A percentile compares a stretch with the other conserved stretches of the same genome.
phyloP scores from a whole-genome alignment of 2,113 vertebrate species.

The Heterocephalus glaber region DNA sequence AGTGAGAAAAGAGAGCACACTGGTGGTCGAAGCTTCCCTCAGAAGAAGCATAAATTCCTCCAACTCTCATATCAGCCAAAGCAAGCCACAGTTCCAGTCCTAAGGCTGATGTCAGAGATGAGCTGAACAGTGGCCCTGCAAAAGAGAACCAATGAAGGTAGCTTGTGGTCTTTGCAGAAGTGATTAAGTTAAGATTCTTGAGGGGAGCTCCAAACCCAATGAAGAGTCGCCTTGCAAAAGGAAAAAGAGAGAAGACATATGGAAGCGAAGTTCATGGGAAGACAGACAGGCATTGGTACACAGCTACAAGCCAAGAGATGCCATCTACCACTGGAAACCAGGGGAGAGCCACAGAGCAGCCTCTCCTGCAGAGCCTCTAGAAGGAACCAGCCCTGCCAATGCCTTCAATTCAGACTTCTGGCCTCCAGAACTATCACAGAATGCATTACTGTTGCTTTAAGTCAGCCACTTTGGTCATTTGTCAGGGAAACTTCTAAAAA shows the following conservation, averaged over 20 bases:
- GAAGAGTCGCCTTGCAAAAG: not conserved
- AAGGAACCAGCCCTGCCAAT: fast-evolving
- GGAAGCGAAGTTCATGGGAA: not conserved
- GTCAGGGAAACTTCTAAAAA: not conserved
- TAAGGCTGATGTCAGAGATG: too few species aligned
- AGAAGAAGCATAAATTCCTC: not conserved
- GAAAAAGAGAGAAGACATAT: not conserved
- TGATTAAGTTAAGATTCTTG: not conserved
- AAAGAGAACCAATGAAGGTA: not conserved
- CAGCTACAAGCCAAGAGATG: too few species aligned
- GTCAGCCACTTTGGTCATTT: not conserved
- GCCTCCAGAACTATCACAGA: not conserved
- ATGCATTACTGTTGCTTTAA: not conserved
- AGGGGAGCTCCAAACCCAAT: not conserved
- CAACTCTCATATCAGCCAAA: not conserved
- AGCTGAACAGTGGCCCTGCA: not conserved
- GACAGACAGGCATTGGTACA: fast-evolving
- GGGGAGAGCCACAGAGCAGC: not conserved
- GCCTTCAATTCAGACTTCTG: not conserved
- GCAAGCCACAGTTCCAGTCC: not conserved
- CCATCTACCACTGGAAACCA: not conserved
- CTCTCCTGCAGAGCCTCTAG: fast-evolving
- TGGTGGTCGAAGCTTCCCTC: not conserved
- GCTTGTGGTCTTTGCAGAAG: not conserved
- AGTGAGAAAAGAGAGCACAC: not conserved